Conservation (phyloP, 2,888 invertebrate species). For the Thysanoteuthis rhombus region DNA sequence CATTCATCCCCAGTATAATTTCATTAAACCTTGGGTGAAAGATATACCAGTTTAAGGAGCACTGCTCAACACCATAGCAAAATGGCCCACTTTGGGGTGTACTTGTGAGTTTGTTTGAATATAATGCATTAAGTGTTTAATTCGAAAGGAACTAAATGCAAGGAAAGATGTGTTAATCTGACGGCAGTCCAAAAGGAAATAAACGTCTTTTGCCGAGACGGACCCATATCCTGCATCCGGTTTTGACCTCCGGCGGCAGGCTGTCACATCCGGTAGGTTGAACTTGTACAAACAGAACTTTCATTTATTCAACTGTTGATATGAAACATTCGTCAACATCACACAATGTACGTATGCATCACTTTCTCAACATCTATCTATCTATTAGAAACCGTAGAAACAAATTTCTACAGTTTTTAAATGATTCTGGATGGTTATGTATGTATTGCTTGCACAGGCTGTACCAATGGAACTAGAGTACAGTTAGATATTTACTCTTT, state of each 20-base stretch:
- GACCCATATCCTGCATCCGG: background rate
- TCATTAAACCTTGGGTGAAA: too few relatives aligned
- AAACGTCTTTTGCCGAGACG: background rate
- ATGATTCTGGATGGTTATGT: too few relatives aligned
- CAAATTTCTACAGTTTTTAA: too few relatives aligned
- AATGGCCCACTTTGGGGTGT: too few relatives aligned
- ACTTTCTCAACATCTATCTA: background rate
- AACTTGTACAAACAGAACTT: background rate
- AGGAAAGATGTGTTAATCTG: background rate
- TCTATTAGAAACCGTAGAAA: too few relatives aligned
- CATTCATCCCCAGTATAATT: too few relatives aligned
- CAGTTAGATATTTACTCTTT: too few relatives aligned
- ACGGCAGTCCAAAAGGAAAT: background rate
- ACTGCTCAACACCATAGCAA: too few relatives aligned
- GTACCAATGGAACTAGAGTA: too few relatives aligned
- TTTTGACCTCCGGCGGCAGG: background rate
- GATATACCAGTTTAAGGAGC: too few relatives aligned
- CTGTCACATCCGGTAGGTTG: background rate
- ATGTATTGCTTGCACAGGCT: too few relatives aligned
- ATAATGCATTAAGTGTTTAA: background rate
- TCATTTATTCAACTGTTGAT: background rate
- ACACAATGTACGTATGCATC: background rate
- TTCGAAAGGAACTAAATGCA: background rate
- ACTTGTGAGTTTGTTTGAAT: too few relatives aligned
- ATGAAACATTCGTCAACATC: background rate